phyloP scores from a whole-genome alignment of 2,797 vertebrate species.

The Myotis pilosus region DNA sequence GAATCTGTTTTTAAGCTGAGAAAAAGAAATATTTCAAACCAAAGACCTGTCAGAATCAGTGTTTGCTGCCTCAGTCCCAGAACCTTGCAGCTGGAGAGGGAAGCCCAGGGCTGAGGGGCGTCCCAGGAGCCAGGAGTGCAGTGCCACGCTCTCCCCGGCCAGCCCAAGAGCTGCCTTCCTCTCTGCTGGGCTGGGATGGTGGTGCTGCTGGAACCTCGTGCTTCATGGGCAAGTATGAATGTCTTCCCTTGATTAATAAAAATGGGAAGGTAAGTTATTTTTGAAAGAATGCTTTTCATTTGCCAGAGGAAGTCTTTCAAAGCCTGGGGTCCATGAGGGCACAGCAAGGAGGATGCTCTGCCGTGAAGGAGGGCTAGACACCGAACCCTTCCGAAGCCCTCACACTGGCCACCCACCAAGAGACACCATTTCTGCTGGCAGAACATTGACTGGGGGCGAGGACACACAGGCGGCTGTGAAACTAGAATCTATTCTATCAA shows the following conservation, averaged over 20 bases:
- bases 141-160: fast-evolving
- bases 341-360: neutral
- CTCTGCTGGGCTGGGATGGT: neutral
- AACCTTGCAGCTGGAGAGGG: neutral
- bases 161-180: neutral
- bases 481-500: neutral
- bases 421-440: neutral
- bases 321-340: neutral
- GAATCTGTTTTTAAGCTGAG: neutral
- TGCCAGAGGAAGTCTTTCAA: neutral
- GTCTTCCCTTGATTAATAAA: neutral
- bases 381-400: too few species aligned
- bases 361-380: neutral
- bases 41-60: neutral
- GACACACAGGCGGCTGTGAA: fast-evolving
- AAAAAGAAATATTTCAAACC: neutral
- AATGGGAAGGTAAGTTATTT: neutral
- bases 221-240: neutral
- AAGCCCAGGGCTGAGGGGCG: fast-evolving
- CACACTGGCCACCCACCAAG: fast-evolving
- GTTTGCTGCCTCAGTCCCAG: neutral
- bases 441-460: neutral
- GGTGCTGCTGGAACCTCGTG: neutral
- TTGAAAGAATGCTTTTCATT: neutral
- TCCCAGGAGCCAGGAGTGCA: fast-evolving